Evolutionary conservation across 2,888 invertebrate genomes (phyloP), one percentile per base, ranked within the genome.

Genomic region (Drosophila bunnanda): DNA sequence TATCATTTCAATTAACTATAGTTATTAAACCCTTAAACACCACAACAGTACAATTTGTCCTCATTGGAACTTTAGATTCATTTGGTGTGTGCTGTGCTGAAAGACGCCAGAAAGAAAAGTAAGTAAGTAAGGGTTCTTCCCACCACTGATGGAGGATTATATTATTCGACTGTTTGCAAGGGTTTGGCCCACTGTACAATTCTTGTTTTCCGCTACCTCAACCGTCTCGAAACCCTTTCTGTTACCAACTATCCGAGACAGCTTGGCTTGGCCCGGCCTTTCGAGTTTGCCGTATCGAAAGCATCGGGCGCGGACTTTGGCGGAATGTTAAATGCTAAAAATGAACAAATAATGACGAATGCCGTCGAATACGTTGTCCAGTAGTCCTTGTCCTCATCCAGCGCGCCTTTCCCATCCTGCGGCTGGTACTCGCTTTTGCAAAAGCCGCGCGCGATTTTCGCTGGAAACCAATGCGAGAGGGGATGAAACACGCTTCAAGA

Each of bases 341-440:
- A 90, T 90, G 90, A 90, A 90, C 90, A 90, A 90, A 90, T 90
- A 90, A 90, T 90, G 90, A 90, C 90, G 90, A 90, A 90, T 90
- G 88, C 90, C 88, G 76, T 58, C 72, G 72, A 58, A 53, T 58
- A 39, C 69, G 44, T 52, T 55, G 64, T 25, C 62, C 80, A 70
- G 68, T 39, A 53, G 76, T 65, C 64, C 41, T 57, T 46, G 67
- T 38, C 34, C 36, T 65, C 54, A 59, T 39, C 56, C n/a, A n/a
- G n/a, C n/a, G n/a, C n/a, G n/a, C n/a, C n/a, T n/a, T n/a, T n/a
- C n/a, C n/a, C n/a, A 15, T 36, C 39, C 39, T 56, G n/a, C 58
- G 50, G 50, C 30, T 61, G 43, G 57, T 36, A 52, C 32, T 71
- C 54, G 71, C 53, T 75, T 73, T 67, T 68, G 52, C 69, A 77